Percentiles rank a stretch among this genome's conserved stretches.
These are phyloP conservation scores for Danionella cerebrum DNA, from an alignment of 2,113 vertebrate genomes.

Conservation along the genomic window DNA sequence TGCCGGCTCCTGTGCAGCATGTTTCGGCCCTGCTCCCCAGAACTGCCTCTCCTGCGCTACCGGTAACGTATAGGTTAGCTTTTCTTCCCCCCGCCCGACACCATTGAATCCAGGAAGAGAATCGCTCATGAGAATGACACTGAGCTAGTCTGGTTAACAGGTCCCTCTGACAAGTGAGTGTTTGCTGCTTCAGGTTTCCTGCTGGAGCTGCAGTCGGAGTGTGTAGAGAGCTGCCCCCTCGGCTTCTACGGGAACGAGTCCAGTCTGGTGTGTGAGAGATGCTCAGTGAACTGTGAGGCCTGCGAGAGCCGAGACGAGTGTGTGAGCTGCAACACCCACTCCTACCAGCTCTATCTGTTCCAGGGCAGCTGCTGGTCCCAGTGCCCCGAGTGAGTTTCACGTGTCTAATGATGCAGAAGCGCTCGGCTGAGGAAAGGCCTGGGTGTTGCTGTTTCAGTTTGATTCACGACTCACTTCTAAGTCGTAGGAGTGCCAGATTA, in stretches of 20 bases:
- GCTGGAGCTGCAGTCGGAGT: slow-evolving; percentile 65
- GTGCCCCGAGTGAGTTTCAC: slow-evolving; percentile 69
- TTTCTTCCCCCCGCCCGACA: not conserved
- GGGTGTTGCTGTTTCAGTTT: no score
- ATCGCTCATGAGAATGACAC: no score
- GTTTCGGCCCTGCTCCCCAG: slow-evolving; percentile 58
- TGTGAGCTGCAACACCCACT: slow-evolving; percentile 56
- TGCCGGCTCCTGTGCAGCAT: slow-evolving; percentile 54
- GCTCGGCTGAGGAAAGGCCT: no score
- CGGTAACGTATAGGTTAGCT: slow-evolving; percentile 40
- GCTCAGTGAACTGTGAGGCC: slow-evolving; percentile 62
- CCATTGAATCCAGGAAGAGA: no score
- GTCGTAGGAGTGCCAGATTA: no score
- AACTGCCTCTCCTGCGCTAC: slow-evolving; percentile 61
- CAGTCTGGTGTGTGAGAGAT: slow-evolving; percentile 65
- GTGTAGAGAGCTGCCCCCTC: slow-evolving; percentile 53
- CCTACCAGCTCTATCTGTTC: slow-evolving; percentile 60
- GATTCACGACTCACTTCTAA: no score
- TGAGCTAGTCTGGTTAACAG: no score
- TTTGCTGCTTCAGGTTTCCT: slow-evolving; percentile 49
- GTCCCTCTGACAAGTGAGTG: no score
- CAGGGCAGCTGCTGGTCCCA: slow-evolving; percentile 64
- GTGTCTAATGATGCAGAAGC: no score
- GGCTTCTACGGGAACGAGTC: slow-evolving; percentile 60
- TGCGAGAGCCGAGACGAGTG: slow-evolving; percentile 59